A percentile compares a stretch with the other conserved stretches of the same genome.
phyloP scores from a whole-genome alignment of 2,888 invertebrate species.

The Chaetoderma sp. region DNA sequence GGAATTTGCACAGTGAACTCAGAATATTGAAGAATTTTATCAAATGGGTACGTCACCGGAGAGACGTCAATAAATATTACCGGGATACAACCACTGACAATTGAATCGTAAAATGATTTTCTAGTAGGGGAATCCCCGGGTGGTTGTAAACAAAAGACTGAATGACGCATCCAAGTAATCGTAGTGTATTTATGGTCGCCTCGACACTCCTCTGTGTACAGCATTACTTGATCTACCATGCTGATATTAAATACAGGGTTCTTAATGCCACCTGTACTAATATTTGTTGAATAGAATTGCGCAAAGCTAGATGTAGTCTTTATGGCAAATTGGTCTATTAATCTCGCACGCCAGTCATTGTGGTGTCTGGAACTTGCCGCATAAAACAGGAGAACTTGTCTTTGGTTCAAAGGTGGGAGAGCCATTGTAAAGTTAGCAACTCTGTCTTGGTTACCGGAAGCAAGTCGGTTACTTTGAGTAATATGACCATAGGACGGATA shows the following conservation, averaged over 20 bases:
- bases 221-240: constrained; percentile 7
- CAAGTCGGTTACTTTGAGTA: background rate
- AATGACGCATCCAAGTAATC: constrained; percentile 51
- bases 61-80: constrained; percentile 35
- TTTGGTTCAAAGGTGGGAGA: background rate
- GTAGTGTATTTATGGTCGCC: constrained; percentile 36
- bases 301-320: background rate
- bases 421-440: too few relatives aligned
- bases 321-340: constrained; percentile 51
- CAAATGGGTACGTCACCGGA: constrained; percentile 44
- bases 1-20: constrained; percentile 41
- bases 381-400: constrained; percentile 47
- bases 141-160: constrained; percentile 56
- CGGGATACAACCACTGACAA: constrained; percentile 58
- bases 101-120: constrained; percentile 57
- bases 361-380: constrained; percentile 44
- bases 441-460: too few relatives aligned
- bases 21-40: constrained; percentile 24
- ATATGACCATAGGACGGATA: constrained; percentile 58
- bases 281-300: background rate
- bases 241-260: too few relatives aligned
- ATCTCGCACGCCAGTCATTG: constrained; percentile 42
- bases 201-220: constrained; percentile 30
- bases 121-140: constrained; percentile 60
- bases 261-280: too few relatives aligned